phyloP scores from a whole-genome alignment of 30 jellyfish, hydroid and myxozoan species.

The Aurelia aurita complex sp. Pacific region DNA sequence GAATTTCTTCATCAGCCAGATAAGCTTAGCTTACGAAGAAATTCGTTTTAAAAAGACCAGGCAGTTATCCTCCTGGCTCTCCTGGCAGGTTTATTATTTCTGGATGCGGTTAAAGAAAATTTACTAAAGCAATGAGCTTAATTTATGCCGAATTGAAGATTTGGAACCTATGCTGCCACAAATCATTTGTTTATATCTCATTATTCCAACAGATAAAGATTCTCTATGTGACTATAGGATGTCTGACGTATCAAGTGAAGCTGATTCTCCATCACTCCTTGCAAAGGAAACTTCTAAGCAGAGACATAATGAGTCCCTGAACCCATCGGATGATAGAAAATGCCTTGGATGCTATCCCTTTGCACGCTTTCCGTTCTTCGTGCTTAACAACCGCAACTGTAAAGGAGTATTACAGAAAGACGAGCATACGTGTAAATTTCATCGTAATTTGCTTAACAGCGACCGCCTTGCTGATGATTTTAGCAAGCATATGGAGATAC shows the following conservation, averaged over 20 bases:
- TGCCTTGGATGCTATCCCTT: conserved; percentile 96
- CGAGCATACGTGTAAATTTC: conserved; percentile 75
- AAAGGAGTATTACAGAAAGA: conserved; percentile 54
- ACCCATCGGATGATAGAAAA: not conserved
- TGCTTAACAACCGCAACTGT: conserved; percentile 67
- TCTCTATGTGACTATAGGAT: not conserved
- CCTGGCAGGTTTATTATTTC: too few relatives aligned
- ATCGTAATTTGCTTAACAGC: conserved; percentile 17
- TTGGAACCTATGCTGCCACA: too few relatives aligned
- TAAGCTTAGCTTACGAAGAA: too few relatives aligned
- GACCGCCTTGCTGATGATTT: not conserved
- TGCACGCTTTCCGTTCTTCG: conserved; percentile 74
- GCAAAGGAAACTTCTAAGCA: not conserved
- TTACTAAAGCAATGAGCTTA: too few relatives aligned
- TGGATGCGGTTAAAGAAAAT: too few relatives aligned
- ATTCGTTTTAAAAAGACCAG: too few relatives aligned
- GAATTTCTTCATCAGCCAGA: too few relatives aligned
- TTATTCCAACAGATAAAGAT: too few relatives aligned
- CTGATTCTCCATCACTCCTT: not conserved
- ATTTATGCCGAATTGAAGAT: too few relatives aligned
- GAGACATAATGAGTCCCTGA: not conserved
- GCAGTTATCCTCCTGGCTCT: too few relatives aligned
- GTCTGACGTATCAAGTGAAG: conserved; percentile 8
- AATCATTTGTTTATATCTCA: too few relatives aligned
- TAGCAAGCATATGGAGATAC: too few relatives aligned